These are phyloP conservation scores for Drosophila mettleri DNA, from an alignment of 2,888 invertebrate species.

Conservation along the genomic window DNA sequence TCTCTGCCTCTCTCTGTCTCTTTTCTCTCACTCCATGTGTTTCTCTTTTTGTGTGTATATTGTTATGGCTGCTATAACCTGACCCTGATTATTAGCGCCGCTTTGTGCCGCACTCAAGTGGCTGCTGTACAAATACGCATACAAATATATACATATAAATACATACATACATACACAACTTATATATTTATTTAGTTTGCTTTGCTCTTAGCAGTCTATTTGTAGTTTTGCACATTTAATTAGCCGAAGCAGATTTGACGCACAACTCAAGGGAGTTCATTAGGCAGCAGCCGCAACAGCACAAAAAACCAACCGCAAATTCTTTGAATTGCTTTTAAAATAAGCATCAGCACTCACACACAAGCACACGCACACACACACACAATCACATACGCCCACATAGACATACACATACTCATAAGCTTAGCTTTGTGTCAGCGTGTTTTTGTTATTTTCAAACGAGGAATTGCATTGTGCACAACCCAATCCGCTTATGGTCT, in stretches of 20 bases:
- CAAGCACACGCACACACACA: not conserved
- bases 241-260: constrained; percentile 52
- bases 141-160: not conserved
- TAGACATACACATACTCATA: constrained; percentile 5
- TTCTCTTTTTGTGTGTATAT: constrained; percentile 28
- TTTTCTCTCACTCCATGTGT: not conserved
- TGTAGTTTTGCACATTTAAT: constrained; percentile 59
- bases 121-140: not conserved
- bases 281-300: constrained; percentile 32
- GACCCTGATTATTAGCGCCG: constrained; percentile 38
- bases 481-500: constrained; percentile 72
- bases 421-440: constrained; percentile 52
- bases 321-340: constrained; percentile 65
- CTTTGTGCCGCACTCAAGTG: constrained; percentile 4
- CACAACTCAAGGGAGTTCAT: constrained; percentile 56
- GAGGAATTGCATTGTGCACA: constrained; percentile 72
- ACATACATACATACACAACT: not conserved
- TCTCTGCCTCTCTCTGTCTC: not conserved
- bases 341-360: constrained; percentile 8
- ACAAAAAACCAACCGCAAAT: constrained; percentile 39
- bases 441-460: constrained; percentile 62
- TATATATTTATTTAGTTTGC: constrained; percentile 6
- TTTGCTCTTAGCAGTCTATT: constrained; percentile 11
- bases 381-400: constrained; percentile 2
- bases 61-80: constrained; percentile 34